Evolutionary conservation across 2,888 invertebrate genomes (phyloP).

Genomic region (Ramazzottius varieornatus): DNA sequence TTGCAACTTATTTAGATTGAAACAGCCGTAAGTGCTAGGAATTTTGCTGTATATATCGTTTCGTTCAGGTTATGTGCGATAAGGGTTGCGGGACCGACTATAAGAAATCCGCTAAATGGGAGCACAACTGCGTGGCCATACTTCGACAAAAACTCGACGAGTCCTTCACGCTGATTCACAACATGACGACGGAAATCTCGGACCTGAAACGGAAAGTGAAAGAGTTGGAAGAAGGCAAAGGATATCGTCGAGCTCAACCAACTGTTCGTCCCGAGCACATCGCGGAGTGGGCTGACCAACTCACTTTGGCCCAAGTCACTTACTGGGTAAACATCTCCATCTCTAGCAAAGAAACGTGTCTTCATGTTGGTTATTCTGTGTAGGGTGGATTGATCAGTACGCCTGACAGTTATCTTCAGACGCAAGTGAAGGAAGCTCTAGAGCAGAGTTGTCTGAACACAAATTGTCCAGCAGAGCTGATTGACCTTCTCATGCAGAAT

Average conservation of each 20-base stretch:
- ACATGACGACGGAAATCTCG: neutral
- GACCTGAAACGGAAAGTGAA: neutral
- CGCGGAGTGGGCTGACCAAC: conserved; percentile 43
- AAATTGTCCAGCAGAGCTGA: conserved; percentile 70
- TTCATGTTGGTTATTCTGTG: no score
- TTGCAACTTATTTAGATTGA: no score
- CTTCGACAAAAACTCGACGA: neutral
- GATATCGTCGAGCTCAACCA: neutral
- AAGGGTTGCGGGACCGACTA: neutral
- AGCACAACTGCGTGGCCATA: neutral
- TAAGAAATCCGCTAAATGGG: neutral
- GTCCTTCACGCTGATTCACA: neutral
- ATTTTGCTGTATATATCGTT: no score
- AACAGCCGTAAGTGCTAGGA: no score
- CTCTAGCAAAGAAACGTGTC: conserved; percentile 38
- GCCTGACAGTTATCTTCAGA: conserved; percentile 53
- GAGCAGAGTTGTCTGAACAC: conserved; percentile 71
- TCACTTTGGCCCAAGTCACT: conserved; percentile 36
- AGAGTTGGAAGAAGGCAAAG: neutral
- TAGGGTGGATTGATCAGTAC: conserved; percentile 97
- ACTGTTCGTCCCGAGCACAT: conserved; percentile 6
- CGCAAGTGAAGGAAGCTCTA: conserved; percentile 50
- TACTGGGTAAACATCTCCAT: no score
- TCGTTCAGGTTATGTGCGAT: neutral
- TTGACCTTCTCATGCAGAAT: conserved; percentile 84